These are phyloP conservation scores for Euglossa dilemma DNA, from an alignment of 1,140 invertebrate genomes.

Conservation along the genomic window DNA sequence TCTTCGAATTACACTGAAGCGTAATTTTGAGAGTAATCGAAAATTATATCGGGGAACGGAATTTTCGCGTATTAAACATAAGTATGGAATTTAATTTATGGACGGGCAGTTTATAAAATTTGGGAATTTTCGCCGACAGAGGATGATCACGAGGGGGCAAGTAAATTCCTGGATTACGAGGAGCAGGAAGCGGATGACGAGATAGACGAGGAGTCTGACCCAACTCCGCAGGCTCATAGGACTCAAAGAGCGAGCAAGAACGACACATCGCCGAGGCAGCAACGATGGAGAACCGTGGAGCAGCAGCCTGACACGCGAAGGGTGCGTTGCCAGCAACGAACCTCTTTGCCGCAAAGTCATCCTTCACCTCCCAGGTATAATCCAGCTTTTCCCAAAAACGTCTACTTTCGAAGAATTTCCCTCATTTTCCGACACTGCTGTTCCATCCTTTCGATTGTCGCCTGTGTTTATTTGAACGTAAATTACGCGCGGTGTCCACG, in stretches of 20 bases:
- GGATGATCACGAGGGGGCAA: constrained; percentile 53
- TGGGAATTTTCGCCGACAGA: constrained; percentile 16
- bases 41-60: no score
- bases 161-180: constrained; percentile 59
- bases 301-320: constrained; percentile 40
- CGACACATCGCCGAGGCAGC: constrained; percentile 34
- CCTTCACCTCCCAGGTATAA: constrained; percentile 45
- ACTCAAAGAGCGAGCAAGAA: constrained; percentile 33
- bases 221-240: constrained; percentile 7
- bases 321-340: constrained; percentile 33
- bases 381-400: neutral
- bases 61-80: no score
- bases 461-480: no score
- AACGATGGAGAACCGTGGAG: constrained; percentile 39
- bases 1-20: no score
- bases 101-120: neutral
- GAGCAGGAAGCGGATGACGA: constrained; percentile 69
- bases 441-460: no score
- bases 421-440: neutral
- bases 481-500: no score
- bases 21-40: no score
- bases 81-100: no score
- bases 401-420: neutral
- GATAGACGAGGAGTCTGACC: constrained; percentile 66
- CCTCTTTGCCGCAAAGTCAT: constrained; percentile 19